phyloP scores from a whole-genome alignment of 2,888 invertebrate genomes.

The Torymus auratus region DNA sequence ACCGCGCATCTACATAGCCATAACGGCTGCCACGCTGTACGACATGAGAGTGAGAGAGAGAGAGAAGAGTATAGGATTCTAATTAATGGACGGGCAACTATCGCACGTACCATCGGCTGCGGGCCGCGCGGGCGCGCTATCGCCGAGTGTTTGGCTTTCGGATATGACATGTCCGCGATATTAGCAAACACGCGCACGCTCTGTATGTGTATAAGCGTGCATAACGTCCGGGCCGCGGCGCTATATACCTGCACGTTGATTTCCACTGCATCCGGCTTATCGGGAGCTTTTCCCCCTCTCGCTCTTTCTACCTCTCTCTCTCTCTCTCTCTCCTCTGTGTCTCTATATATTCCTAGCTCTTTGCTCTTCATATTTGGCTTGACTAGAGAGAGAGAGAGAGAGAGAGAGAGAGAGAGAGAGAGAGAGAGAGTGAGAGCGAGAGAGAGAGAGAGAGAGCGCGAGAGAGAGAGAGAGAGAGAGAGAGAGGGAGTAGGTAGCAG shows the following conservation, averaged over 20 bases:
- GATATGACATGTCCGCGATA: slow-evolving; percentile 57
- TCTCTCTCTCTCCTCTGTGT: neutral
- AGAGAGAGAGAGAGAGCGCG: too few species aligned
- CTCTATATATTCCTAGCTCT: neutral
- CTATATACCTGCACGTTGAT: slow-evolving; percentile 35
- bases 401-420: too few species aligned
- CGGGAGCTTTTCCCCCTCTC: slow-evolving; percentile 13
- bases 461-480: too few species aligned
- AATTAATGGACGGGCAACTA: slow-evolving; percentile 54
- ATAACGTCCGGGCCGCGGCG: slow-evolving; percentile 17
- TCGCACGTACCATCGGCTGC: slow-evolving; percentile 51
- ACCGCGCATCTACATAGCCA: too few species aligned
- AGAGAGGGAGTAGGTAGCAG: too few species aligned
- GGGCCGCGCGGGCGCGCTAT: neutral
- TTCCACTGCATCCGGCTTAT: slow-evolving; percentile 50
- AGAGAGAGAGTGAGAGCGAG: too few species aligned
- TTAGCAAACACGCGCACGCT: slow-evolving; percentile 43
- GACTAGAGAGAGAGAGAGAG: too few species aligned
- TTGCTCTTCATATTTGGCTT: slow-evolving; percentile 11
- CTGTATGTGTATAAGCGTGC: slow-evolving; percentile 9
- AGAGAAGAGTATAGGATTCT: slow-evolving; percentile 49
- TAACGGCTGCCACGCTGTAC: too few species aligned
- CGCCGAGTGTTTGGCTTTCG: slow-evolving; percentile 46
- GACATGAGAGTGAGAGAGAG: slow-evolving; percentile 6
- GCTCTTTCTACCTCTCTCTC: neutral